A percentile compares a stretch with the other conserved stretches of the same genome.
phyloP scores from a whole-genome alignment of 37 sponge, comb jelly and placozoan species.

The Spongilla lacustris region DNA sequence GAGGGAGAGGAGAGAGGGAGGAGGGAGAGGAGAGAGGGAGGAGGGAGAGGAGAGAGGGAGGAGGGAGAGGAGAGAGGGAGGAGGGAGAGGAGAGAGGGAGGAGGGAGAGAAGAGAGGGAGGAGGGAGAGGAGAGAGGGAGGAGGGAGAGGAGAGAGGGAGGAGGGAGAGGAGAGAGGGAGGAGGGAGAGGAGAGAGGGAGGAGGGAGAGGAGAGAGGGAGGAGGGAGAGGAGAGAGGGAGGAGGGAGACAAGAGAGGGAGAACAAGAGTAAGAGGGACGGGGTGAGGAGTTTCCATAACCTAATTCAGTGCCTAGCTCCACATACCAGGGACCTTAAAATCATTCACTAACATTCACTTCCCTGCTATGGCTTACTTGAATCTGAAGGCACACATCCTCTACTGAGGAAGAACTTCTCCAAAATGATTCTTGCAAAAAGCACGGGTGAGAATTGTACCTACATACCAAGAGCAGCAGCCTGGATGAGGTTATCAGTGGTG shows the following conservation, averaged over 20 bases:
- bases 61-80: background rate
- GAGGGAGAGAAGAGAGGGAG: background rate
- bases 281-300: no score
- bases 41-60: background rate
- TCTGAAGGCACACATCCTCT: background rate
- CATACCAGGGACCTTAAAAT: no score
- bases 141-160: background rate
- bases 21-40: no score
- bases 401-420: constrained; percentile 53
- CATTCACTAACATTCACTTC: no score
- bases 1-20: background rate
- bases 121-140: background rate
- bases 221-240: background rate
- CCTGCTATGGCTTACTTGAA: background rate
- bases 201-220: background rate
- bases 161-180: background rate
- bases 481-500: background rate
- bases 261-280: no score
- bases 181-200: no score
- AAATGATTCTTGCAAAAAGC: constrained; percentile 69
- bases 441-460: constrained; percentile 64
- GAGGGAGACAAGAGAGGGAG: background rate
- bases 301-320: no score
- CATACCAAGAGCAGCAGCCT: background rate
- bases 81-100: background rate